These are phyloP conservation scores for Apodemus speciosus DNA, from an alignment of 2,113 vertebrate species.

Conservation along the genomic window DNA sequence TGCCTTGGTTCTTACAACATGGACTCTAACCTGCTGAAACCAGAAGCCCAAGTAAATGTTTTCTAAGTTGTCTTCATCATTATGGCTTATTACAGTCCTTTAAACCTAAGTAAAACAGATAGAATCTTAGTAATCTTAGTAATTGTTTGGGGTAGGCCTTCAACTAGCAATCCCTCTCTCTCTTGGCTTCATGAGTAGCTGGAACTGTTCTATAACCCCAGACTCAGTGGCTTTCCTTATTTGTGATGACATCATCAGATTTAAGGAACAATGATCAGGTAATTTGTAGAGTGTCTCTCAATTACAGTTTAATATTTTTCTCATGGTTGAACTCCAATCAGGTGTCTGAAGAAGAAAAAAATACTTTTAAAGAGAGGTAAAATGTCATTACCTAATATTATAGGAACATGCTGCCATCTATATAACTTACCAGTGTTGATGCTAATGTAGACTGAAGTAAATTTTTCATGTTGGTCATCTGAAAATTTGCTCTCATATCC, in stretches of 20 bases:
- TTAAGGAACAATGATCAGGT: background rate
- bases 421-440: background rate
- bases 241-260: background rate
- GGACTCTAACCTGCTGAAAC: too few relatives aligned
- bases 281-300: background rate
- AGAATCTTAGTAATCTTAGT: background rate
- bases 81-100: background rate
- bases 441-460: background rate
- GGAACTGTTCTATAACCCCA: too few relatives aligned
- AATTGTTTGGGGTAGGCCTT: background rate
- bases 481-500: background rate
- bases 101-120: background rate
- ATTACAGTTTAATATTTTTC: background rate
- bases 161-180: background rate
- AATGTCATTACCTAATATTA: background rate
- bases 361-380: background rate
- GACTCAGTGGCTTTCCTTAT: background rate
- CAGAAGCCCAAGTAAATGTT: too few relatives aligned
- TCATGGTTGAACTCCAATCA: background rate
- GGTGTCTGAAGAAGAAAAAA: background rate
- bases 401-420: background rate
- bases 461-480: background rate
- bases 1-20: too few relatives aligned
- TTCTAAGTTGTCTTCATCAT: background rate
- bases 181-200: background rate